These are phyloP conservation scores for Hydriomena furcata DNA, from an alignment of 2,888 invertebrate species.

Conservation along the genomic window DNA sequence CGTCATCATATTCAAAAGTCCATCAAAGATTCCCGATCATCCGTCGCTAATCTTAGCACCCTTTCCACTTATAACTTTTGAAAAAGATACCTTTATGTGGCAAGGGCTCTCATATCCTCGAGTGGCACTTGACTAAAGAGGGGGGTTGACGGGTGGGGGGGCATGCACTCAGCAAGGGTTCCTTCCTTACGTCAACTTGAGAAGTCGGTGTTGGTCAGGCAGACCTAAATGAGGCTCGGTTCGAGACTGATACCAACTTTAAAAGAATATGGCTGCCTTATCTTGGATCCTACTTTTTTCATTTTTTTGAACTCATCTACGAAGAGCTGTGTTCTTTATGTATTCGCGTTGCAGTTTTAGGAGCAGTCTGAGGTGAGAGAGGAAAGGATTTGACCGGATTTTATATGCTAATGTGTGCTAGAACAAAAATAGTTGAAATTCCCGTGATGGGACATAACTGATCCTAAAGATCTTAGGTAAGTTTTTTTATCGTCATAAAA, in stretches of 20 bases:
- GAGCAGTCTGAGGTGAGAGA: too few relatives aligned
- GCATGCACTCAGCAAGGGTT: constrained; percentile 52
- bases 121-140: constrained; percentile 52
- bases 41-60: constrained; percentile 47
- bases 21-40: constrained; percentile 18
- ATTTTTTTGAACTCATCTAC: constrained; percentile 8
- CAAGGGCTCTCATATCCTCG: constrained; percentile 35
- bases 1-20: constrained; percentile 18
- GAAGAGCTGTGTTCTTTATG: too few relatives aligned
- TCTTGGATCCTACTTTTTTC: constrained; percentile 42
- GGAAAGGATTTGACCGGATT: too few relatives aligned
- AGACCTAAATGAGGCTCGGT: constrained; percentile 54
- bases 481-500: too few relatives aligned
- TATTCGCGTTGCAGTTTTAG: too few relatives aligned
- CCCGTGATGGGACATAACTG: too few relatives aligned
- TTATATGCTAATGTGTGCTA: too few relatives aligned
- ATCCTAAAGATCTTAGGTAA: too few relatives aligned
- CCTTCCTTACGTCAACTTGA: constrained; percentile 69
- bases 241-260: constrained; percentile 79
- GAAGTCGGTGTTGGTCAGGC: constrained; percentile 68
- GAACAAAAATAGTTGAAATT: too few relatives aligned
- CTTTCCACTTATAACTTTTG: constrained; percentile 52
- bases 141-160: constrained; percentile 36
- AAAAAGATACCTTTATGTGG: constrained; percentile 68
- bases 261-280: constrained; percentile 51